Evolutionary conservation across 2,113 vertebrate genomes (phyloP), one percentile per base, ranked within the genome.

Genomic region (Nasalis larvatus): DNA sequence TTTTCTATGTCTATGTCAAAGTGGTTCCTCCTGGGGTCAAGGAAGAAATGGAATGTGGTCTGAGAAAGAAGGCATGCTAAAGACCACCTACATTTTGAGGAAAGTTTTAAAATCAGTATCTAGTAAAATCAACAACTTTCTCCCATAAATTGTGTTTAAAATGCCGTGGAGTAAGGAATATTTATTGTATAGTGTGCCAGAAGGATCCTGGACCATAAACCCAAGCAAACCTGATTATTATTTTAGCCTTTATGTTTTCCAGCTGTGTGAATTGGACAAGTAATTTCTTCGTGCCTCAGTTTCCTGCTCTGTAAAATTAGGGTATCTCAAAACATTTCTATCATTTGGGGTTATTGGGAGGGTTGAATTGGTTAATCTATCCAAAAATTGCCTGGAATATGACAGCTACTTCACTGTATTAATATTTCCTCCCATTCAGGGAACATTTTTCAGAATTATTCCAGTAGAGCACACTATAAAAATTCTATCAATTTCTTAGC

Each of bases 61-160:
- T 12, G 73, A 93, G 80, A n/a, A 10, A 85, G 54, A 77, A 71
- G 12, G 8, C 40, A 68, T 1, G 1, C 9, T 25, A 16, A 66
- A 95, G 92, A 91, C 95, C 94, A 95, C 91, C 76, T 77, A 80
- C 69, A 58, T 60, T 76, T 69, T 18, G 6, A 84, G 23, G 37
- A 71, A 42, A 77, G 32, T 56, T 92, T 92, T 54, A 77, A 89
- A 92, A 92, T 87, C 18, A 92, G 4, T 92, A 92, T 52, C 76
- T 37, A 58, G 82, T 88, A 91, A 94, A 92, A 66, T 85, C 73
- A 93, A 66, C 56, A 92, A 66, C 17, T 63, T 68, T 37, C 32
- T 25, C 11, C 60, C 42, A 58, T 84, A 68, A 96, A 74, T 87
- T 93, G 88, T 96, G 73, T 96, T 96, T 89, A 89, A 96, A 80